A percentile compares a stretch with the other conserved stretches of the same genome.
These are phyloP conservation scores for Sisor rabdophorus DNA, from an alignment of 2,113 vertebrate species.

Conservation along the genomic window DNA sequence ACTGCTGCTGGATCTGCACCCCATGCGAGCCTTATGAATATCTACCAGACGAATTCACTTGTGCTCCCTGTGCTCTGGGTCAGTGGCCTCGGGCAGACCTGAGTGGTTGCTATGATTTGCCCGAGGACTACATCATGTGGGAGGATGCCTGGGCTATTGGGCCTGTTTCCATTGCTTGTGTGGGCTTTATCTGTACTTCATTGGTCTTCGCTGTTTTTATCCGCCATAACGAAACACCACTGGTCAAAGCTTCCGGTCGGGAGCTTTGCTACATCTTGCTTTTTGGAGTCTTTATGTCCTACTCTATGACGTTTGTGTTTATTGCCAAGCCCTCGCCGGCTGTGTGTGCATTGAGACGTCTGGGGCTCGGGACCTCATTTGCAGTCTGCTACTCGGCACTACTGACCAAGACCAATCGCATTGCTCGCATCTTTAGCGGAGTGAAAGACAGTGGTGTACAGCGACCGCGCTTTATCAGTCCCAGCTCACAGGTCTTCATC, in stretches of 20 bases:
- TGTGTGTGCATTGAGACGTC: constrained; percentile 86
- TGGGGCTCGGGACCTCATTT: constrained; percentile 92
- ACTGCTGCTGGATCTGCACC: constrained; percentile 99
- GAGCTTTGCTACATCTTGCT: constrained; percentile 96
- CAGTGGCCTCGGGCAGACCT: constrained; percentile 90
- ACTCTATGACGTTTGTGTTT: constrained; percentile 97
- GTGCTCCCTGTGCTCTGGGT: constrained; percentile 84
- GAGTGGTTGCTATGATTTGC: constrained; percentile 86
- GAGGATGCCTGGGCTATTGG: constrained; percentile 97
- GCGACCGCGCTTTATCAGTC: constrained; percentile 95
- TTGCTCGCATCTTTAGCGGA: constrained; percentile 91
- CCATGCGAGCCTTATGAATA: constrained; percentile 91
- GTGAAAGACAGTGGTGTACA: constrained; percentile 87
- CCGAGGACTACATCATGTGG: constrained; percentile 98
- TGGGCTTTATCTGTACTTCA: constrained; percentile 89
- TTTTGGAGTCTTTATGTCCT: constrained; percentile 91
- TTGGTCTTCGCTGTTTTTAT: constrained; percentile 87
- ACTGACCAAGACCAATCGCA: constrained; percentile 97
- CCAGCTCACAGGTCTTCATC: constrained; percentile 96
- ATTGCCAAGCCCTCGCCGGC: constrained; percentile 93
- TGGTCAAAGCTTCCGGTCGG: constrained; percentile 94
- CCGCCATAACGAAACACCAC: constrained; percentile 88
- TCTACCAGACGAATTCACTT: constrained; percentile 94
- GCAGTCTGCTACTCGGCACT: constrained; percentile 95
- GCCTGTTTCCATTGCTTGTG: constrained; percentile 91